Evolutionary conservation across 1,140 invertebrate species (phyloP).

Genomic region (Zaprionus inermis): DNA sequence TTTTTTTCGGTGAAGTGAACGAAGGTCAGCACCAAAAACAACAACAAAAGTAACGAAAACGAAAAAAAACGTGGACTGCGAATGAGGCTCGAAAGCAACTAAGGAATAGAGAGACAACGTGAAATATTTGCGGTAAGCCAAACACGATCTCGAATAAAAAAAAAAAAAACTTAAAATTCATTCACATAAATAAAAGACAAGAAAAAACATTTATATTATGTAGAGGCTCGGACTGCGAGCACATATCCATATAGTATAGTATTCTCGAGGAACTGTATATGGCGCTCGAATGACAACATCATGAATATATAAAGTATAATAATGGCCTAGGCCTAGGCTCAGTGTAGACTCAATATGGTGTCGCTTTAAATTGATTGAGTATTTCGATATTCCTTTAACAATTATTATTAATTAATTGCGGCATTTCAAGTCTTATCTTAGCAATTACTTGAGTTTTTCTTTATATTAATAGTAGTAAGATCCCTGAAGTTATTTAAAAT

Average conservation of each 20-base stretch:
- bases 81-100: conserved; percentile 23
- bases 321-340: conserved; percentile 1
- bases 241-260: neutral
- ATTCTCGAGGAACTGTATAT: conserved; percentile 33
- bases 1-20: conserved; percentile 20
- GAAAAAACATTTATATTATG: conserved; percentile 19
- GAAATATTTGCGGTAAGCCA: conserved; percentile 28
- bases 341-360: neutral
- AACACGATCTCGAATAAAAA: conserved; percentile 20
- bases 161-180: conserved; percentile 27
- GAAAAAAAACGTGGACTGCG: conserved; percentile 2
- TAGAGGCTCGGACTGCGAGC: neutral
- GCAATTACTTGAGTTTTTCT: neutral
- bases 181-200: conserved; percentile 24
- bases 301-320: conserved; percentile 31
- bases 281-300: conserved; percentile 63
- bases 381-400: neutral
- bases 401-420: neutral
- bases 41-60: conserved; percentile 23
- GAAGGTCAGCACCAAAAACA: conserved; percentile 54
- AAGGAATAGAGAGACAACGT: conserved; percentile 17
- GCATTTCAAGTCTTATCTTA: conserved; percentile 1
- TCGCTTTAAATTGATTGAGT: neutral
- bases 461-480: neutral
- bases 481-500: neutral